These are phyloP conservation scores for Batillaria attramentaria DNA, from an alignment of 1,140 invertebrate genomes.

Conservation along the genomic window DNA sequence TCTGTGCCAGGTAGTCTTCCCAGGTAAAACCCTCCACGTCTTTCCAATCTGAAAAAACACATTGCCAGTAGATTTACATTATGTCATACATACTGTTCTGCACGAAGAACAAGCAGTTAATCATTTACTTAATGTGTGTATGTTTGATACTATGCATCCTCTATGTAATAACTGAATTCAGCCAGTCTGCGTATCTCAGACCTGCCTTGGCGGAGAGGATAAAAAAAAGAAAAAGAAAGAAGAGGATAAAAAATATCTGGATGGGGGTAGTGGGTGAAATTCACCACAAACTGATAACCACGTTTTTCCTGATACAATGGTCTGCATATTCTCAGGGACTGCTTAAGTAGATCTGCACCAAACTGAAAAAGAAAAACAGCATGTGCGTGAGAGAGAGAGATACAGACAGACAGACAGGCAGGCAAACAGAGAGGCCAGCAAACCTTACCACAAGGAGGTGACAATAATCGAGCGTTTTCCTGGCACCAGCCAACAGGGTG, in stretches of 20 bases:
- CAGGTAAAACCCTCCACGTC: conserved; percentile 85
- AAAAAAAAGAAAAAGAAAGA: too few species aligned
- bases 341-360: too few species aligned
- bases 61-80: neutral
- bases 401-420: neutral
- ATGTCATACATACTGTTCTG: too few species aligned
- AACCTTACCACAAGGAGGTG: conserved; percentile 84
- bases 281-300: neutral
- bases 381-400: neutral
- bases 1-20: conserved; percentile 87
- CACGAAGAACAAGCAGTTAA: too few species aligned
- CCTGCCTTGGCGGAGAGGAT: too few species aligned
- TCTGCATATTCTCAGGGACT: too few species aligned
- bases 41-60: conserved; percentile 76
- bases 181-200: too few species aligned
- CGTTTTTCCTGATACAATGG: too few species aligned
- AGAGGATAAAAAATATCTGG: neutral
- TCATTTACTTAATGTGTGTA: too few species aligned
- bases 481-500: conserved; percentile 95
- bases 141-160: too few species aligned
- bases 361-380: too few species aligned
- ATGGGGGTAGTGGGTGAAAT: neutral
- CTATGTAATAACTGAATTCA: too few species aligned
- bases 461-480: conserved; percentile 83
- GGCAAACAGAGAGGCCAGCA: neutral